phyloP scores from a whole-genome alignment of 2,888 invertebrate genomes.

The Machimus atricapillus region DNA sequence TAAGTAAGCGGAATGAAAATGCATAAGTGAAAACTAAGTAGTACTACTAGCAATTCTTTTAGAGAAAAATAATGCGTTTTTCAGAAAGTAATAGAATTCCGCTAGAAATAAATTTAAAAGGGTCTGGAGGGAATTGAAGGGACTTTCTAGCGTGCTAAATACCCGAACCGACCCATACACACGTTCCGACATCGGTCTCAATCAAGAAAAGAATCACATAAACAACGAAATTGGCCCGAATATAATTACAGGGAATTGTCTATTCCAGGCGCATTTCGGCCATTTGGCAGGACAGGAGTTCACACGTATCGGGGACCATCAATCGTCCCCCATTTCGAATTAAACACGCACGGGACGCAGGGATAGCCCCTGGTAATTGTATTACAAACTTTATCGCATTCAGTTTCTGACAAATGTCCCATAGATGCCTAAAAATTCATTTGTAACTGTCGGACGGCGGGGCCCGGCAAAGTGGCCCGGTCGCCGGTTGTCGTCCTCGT shows the following conservation, averaged over 20 bases:
- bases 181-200: not conserved
- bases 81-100: not conserved
- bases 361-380: conserved; percentile 43
- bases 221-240: conserved; percentile 15
- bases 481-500: not conserved
- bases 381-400: conserved; percentile 46
- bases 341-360: not conserved
- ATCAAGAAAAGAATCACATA: conserved; percentile 26
- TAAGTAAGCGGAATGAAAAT: too few relatives aligned
- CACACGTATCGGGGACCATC: conserved; percentile 45
- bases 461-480: not conserved
- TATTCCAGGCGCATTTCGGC: conserved; percentile 27
- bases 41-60: not conserved
- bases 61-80: not conserved
- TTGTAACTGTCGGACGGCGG: conserved; percentile 43
- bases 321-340: conserved; percentile 39
- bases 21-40: too few relatives aligned
- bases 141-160: not conserved
- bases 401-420: conserved; percentile 45
- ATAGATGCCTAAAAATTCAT: conserved; percentile 45
- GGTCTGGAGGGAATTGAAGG: not conserved
- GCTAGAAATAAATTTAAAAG: not conserved
- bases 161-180: not conserved
- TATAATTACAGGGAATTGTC: conserved; percentile 24
- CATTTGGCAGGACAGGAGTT: conserved; percentile 23